Conservation (phyloP, 2,113 vertebrate species). For the Ellobius talpinus region DNA sequence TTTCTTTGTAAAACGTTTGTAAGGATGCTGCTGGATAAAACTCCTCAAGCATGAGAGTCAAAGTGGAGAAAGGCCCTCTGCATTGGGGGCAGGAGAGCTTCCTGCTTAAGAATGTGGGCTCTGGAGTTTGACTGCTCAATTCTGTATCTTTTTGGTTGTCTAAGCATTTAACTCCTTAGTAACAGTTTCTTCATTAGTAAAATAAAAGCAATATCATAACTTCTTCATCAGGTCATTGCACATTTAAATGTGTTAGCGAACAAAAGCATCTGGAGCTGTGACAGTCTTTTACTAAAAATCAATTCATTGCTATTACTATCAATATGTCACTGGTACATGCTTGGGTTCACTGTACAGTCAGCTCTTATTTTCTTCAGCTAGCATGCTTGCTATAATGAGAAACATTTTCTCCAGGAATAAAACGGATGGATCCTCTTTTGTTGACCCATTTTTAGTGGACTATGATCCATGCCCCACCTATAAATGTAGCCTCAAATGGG, state of each 20-base stretch:
- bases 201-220: not conserved
- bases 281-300: not conserved
- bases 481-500: not conserved
- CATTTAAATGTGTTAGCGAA: constrained; percentile 23
- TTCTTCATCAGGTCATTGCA: not conserved
- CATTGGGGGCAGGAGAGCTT: not conserved
- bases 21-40: not conserved
- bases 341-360: not conserved
- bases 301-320: not conserved
- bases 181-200: not conserved
- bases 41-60: not conserved
- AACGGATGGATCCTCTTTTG: constrained; percentile 8
- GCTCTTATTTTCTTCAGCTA: not conserved
- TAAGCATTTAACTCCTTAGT: not conserved
- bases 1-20: not conserved
- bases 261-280: not conserved
- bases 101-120: not conserved
- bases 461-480: not conserved
- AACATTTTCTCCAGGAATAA: not conserved
- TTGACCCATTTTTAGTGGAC: not conserved
- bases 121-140: not conserved
- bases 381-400: not conserved
- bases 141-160: not conserved
- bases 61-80: not conserved
- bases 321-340: not conserved